Evolutionary conservation across 2,888 invertebrate species (phyloP).

Genomic region (Agrotis clavis): DNA sequence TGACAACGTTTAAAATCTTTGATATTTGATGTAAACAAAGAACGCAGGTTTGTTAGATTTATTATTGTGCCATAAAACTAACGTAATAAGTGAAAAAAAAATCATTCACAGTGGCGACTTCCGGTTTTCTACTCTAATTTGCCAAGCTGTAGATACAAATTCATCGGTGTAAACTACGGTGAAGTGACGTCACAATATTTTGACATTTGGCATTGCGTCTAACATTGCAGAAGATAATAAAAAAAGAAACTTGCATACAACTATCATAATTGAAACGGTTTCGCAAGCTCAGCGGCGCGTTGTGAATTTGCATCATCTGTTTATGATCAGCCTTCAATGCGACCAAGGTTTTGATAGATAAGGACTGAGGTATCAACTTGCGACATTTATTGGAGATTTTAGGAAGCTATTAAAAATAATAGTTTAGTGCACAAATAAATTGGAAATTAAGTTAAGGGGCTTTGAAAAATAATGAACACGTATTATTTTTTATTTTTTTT

Average conservation of each 20-base stretch:
- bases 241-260: conserved; percentile 53
- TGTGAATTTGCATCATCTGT: conserved; percentile 57
- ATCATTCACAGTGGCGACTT: too few relatives aligned
- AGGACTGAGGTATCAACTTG: conserved; percentile 20
- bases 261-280: conserved; percentile 51
- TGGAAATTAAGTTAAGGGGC: too few relatives aligned
- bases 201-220: conserved; percentile 39
- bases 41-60: too few relatives aligned
- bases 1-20: too few relatives aligned
- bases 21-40: too few relatives aligned
- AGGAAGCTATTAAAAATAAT: conserved; percentile 23
- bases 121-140: too few relatives aligned
- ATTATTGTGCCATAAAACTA: too few relatives aligned
- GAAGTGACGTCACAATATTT: conserved; percentile 33
- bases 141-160: neutral
- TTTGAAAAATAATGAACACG: too few relatives aligned
- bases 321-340: conserved; percentile 54
- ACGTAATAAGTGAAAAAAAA: too few relatives aligned
- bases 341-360: conserved; percentile 39
- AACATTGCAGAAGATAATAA: conserved; percentile 46
- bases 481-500: too few relatives aligned
- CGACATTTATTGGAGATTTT: conserved; percentile 26
- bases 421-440: too few relatives aligned
- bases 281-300: conserved; percentile 32
- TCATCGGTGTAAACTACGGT: neutral